Percentiles rank a stretch among this genome's conserved stretches.
Conservation (phyloP, 2,797 vertebrate species). For the Chelon auratus region DNA sequence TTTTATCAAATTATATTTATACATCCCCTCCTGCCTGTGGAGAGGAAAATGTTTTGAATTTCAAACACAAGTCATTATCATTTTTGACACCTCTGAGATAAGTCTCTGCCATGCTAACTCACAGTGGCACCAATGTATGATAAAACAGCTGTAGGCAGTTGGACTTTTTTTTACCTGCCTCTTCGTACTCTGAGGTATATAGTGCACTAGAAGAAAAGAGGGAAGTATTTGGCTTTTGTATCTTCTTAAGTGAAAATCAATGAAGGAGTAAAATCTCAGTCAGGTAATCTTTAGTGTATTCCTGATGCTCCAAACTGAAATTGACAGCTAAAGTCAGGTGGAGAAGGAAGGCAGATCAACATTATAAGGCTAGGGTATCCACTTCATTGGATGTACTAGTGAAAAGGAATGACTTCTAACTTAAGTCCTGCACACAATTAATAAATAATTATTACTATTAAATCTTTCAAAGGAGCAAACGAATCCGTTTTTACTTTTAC, state of each 20-base stretch:
- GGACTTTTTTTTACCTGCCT: not conserved
- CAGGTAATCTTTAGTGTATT: slow-evolving; percentile 4
- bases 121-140: slow-evolving; percentile 41
- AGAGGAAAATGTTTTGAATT: slow-evolving; percentile 48
- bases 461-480: not conserved
- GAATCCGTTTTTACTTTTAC: not conserved
- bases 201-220: not conserved
- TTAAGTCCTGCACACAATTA: too few relatives aligned
- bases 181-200: not conserved
- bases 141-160: slow-evolving; percentile 42
- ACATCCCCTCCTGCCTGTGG: slow-evolving; percentile 5
- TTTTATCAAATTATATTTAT: slow-evolving; percentile 52
- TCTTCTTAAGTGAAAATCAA: slow-evolving; percentile 45
- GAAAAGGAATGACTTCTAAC: too few relatives aligned
- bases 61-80: slow-evolving; percentile 50
- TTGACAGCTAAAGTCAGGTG: not conserved
- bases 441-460: too few relatives aligned
- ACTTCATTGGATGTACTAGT: too few relatives aligned
- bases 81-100: slow-evolving; percentile 46
- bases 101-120: slow-evolving; percentile 23
- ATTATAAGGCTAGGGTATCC: not conserved
- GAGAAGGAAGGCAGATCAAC: slow-evolving; percentile 1
- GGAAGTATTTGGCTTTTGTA: slow-evolving; percentile 27
- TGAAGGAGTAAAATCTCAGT: slow-evolving; percentile 23
- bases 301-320: slow-evolving; percentile 14